These are phyloP conservation scores for Trisateles emortualis DNA, from an alignment of 2,888 invertebrate genomes.

Conservation along the genomic window DNA sequence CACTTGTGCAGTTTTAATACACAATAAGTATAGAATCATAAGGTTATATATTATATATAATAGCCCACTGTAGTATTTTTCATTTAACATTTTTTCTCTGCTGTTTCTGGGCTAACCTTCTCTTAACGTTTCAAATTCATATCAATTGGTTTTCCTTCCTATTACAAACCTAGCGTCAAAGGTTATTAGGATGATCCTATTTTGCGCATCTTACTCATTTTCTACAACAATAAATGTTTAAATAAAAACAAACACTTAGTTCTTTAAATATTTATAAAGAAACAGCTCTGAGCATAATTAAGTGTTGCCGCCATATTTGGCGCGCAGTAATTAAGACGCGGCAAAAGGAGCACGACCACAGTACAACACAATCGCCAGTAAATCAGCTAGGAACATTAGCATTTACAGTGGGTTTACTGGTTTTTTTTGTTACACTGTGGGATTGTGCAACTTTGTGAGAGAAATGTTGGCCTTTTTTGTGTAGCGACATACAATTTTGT, in stretches of 20 bases:
- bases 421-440: background rate
- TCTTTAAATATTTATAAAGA: background rate
- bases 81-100: too few relatives aligned
- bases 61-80: too few relatives aligned
- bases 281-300: background rate
- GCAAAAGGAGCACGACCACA: background rate
- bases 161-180: too few relatives aligned
- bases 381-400: background rate
- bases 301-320: background rate
- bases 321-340: background rate
- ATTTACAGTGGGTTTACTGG: background rate
- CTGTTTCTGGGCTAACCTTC: too few relatives aligned
- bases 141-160: too few relatives aligned
- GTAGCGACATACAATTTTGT: too few relatives aligned
- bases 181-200: too few relatives aligned
- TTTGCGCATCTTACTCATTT: too few relatives aligned
- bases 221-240: background rate
- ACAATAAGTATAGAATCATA: too few relatives aligned
- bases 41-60: too few relatives aligned
- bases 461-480: background rate
- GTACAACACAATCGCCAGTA: background rate
- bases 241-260: background rate
- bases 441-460: background rate
- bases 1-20: too few relatives aligned
- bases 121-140: too few relatives aligned